Evolutionary conservation across 2,888 invertebrate genomes (phyloP), one percentile per base, ranked within the genome.

Genomic region (Cotesia congregata): DNA sequence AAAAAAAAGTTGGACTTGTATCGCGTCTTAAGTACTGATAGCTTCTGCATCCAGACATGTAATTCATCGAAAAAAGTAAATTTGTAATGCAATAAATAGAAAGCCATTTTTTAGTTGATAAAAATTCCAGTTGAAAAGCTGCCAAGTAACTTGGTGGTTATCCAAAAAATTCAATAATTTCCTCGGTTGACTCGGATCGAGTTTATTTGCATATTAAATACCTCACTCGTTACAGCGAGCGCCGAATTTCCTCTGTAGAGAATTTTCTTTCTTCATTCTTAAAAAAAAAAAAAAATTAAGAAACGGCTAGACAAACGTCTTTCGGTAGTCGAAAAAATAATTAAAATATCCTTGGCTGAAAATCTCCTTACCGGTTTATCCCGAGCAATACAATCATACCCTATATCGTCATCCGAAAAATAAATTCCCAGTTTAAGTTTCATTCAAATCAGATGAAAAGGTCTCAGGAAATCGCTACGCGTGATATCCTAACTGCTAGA

Each of bases 171-270:
- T 84, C 81, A 84, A 86, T 88, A 88, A 89, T 89, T 89, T 88
- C 88, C 88, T 86, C 84, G 30, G 30, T 30, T 30, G 30, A 30
- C 30, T 30, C 30, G 30, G 30, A 30, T 30, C 30, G 50, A 84
- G 85, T 86, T 86, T 87, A 88, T 89, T 88, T 89, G 87, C 89
- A 89, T 89, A 88, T 88, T 89, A 88, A 89, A 89, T 88, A 88
- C 87, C 4, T 7, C 12, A 50, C 50, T 50, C 50, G 50, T 50
- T 50, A 50, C 12, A 50, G 3, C 2, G 4, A 50, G 9, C 50
- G 9, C 7, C 9, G 7, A 50, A 12, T 50, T 50, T 50, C 12
- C 50, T 12, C 7, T 50, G 50, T 12, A 1, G 83, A 80, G 83
- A 88, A 39, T 38, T 20, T 67, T 12, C 7, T 39, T 20, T 38